These are phyloP conservation scores for Triplophysa rosa DNA, from an alignment of 2,113 vertebrate species.

Conservation along the genomic window DNA sequence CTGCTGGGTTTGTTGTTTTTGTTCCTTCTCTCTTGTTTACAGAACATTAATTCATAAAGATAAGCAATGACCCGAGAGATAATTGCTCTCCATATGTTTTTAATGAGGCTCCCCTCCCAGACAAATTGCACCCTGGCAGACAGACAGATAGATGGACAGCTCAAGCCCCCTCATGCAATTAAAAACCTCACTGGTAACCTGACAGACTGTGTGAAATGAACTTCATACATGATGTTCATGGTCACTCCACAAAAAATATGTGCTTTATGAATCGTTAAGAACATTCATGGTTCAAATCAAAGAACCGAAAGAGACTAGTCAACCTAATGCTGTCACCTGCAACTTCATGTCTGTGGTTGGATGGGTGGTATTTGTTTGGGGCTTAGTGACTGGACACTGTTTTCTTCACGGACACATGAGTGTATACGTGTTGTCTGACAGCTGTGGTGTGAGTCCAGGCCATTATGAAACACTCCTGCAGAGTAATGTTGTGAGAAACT, in stretches of 20 bases:
- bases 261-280: not conserved
- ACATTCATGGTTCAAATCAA: not conserved
- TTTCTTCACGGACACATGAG: no score
- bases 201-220: not conserved
- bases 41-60: constrained; percentile 48
- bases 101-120: constrained; percentile 43
- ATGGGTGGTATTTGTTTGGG: no score
- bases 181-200: not conserved
- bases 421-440: not conserved
- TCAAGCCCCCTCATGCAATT: constrained; percentile 3
- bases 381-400: not conserved
- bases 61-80: constrained; percentile 41
- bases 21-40: constrained; percentile 39
- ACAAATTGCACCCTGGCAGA: constrained; percentile 41
- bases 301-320: not conserved
- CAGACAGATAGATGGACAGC: constrained; percentile 34
- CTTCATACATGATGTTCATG: constrained; percentile 13
- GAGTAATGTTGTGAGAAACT: constrained; percentile 41
- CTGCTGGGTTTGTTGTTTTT: constrained; percentile 23
- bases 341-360: no score
- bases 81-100: constrained; percentile 58
- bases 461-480: constrained; percentile 52
- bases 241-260: not conserved
- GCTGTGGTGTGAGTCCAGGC: constrained; percentile 37
- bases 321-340: not conserved